Percentiles rank a stretch among this genome's conserved stretches.
These are phyloP conservation scores for Sisyra nigra DNA, from an alignment of 2,888 invertebrate genomes.

Conservation along the genomic window DNA sequence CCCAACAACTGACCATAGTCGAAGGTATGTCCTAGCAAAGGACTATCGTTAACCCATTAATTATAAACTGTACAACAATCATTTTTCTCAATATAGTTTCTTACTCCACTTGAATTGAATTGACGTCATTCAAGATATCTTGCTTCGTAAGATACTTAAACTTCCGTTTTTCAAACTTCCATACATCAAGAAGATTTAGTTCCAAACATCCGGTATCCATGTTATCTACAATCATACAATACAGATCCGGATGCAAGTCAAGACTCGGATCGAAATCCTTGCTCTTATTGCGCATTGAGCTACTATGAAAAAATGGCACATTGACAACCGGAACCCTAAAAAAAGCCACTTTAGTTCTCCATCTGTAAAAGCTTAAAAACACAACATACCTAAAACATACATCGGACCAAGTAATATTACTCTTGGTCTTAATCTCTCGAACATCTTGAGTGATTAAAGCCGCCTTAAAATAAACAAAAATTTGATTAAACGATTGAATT, in stretches of 20 bases:
- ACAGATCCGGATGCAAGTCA: slow-evolving; percentile 36
- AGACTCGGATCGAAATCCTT: slow-evolving; percentile 35
- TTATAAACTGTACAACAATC: background rate
- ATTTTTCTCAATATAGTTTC: background rate
- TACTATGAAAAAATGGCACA: background rate
- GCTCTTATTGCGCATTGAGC: slow-evolving; percentile 9
- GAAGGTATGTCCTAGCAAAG: slow-evolving; percentile 45
- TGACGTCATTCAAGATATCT: slow-evolving; percentile 43
- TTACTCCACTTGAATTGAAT: slow-evolving; percentile 33
- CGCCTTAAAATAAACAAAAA: background rate
- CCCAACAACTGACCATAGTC: slow-evolving; percentile 47
- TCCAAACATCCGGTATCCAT: slow-evolving; percentile 44
- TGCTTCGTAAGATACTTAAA: slow-evolving; percentile 37
- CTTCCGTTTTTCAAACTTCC: slow-evolving; percentile 39
- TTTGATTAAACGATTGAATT: background rate
- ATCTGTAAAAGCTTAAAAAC: slow-evolving; percentile 10
- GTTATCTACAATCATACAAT: slow-evolving; percentile 44
- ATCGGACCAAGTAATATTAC: slow-evolving; percentile 27
- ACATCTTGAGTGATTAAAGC: slow-evolving; percentile 12
- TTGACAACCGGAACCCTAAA: slow-evolving; percentile 22
- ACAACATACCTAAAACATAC: slow-evolving; percentile 35
- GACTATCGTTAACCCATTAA: slow-evolving; percentile 26
- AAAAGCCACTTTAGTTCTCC: slow-evolving; percentile 4
- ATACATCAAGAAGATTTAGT: slow-evolving; percentile 51
- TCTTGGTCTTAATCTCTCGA: slow-evolving; percentile 5